Evolutionary conservation across 2,888 invertebrate species (phyloP), one percentile per base, ranked within the genome.

Genomic region (Drosophila acutilabella): DNA sequence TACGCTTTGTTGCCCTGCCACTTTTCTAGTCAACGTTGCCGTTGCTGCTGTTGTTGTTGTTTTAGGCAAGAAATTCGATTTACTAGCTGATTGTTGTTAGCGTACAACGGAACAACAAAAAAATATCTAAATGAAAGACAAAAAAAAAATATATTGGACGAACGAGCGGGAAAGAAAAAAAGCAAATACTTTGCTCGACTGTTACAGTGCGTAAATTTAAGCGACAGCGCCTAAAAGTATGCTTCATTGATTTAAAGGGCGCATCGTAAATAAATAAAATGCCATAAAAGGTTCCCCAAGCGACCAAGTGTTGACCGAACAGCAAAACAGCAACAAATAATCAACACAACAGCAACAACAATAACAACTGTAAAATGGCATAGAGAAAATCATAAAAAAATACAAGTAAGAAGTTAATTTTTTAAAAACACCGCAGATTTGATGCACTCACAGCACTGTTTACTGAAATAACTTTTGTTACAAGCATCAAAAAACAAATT

Each of bases 21-120:
- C 67, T 74, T 66, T 45, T 42, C 48, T 40, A 56, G 51, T 59
- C 40, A 23, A 20, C n/a, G 36, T 20, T 20, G 10, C 16, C 16
- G 30, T 48, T 48, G 8, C 30, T 30, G 30, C 8, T 30, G 30
- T 30, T 30, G 67, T 65, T 86, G 82, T 86, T 85, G 74, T 86
- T 81, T 88, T 86, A 81, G 86, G 86, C 83, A 77, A 80, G 80
- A 83, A 88, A 86, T 86, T 88, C 88, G 85, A 86, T 86, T 86
- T 86, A 79, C 83, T 77, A 86, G 88, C 83, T 88, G 86, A 88
- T 88, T 86, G 86, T 81, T 86, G 81, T 85, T 75, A 88, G 72
- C 80, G 65, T 13, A 36, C 36, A 36, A 36, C 36, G 30, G 30
- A 36, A 36, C 47, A 64, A 40, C 41, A 30, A 44, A 70, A 42